These are phyloP conservation scores for Trididemnum clinides DNA, from an alignment of 23 tunicate genomes.

Conservation along the genomic window DNA sequence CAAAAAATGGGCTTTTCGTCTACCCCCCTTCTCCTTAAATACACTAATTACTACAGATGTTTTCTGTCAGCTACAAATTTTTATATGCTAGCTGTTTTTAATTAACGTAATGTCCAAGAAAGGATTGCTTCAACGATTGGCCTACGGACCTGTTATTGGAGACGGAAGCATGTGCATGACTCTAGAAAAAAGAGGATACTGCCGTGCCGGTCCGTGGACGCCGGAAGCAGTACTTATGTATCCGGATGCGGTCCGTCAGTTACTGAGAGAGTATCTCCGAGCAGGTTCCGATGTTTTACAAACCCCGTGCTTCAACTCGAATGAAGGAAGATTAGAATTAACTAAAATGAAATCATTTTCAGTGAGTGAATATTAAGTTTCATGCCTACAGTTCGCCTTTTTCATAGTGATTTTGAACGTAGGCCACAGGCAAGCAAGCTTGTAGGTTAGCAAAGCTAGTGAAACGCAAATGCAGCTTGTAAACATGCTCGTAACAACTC, in stretches of 20 bases:
- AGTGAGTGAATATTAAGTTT: constrained; percentile 1
- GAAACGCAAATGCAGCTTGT: too few species aligned
- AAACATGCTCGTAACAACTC: too few species aligned
- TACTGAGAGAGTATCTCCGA: constrained; percentile 75
- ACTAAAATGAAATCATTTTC: too few species aligned
- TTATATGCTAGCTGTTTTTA: background rate
- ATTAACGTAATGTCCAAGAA: constrained; percentile 3
- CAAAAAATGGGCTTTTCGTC: too few species aligned
- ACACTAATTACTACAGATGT: too few species aligned
- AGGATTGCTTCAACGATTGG: constrained; percentile 64
- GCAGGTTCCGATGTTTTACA: constrained; percentile 75
- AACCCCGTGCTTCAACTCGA: constrained; percentile 57
- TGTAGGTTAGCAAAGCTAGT: too few species aligned
- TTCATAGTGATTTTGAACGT: too few species aligned
- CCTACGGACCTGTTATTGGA: constrained; percentile 86
- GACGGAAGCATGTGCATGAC: constrained; percentile 97
- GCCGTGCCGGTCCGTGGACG: constrained; percentile 69
- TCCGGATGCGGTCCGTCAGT: constrained; percentile 86
- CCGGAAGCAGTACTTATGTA: constrained; percentile 83
- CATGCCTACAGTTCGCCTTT: too few species aligned
- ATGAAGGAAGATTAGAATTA: constrained; percentile 55
- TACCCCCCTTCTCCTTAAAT: too few species aligned
- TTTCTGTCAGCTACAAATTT: too few species aligned
- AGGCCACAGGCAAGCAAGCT: too few species aligned
- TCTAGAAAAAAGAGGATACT: constrained; percentile 84